Percentiles rank a stretch among this genome's conserved stretches.
Evolutionary conservation across 2,797 vertebrate genomes (phyloP).

Genomic region (Caiman crocodilus): DNA sequence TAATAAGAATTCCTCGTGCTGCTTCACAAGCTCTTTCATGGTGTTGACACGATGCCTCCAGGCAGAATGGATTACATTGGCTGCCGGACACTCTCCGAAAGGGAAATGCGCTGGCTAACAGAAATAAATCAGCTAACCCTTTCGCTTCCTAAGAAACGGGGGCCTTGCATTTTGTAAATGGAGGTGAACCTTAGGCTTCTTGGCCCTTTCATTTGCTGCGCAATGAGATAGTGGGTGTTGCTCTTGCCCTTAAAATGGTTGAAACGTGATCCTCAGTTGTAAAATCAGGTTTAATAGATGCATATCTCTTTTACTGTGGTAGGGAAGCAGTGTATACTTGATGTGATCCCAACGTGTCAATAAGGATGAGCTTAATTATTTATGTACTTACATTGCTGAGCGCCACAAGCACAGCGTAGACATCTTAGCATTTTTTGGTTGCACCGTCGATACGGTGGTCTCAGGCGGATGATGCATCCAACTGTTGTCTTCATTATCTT

Average conservation of each 20-base stretch:
- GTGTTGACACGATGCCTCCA: neutral
- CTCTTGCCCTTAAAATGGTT: neutral
- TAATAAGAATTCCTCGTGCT: conserved; percentile 18
- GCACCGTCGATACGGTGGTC: accelerated
- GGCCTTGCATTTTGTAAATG: neutral
- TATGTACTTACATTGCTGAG: neutral
- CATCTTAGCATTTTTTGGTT: conserved; percentile 22
- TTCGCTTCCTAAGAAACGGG: neutral
- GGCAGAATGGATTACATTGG: neutral
- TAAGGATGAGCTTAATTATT: neutral
- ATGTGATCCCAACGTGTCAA: accelerated
- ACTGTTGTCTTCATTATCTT: neutral
- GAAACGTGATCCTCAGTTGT: neutral
- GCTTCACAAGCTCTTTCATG: neutral
- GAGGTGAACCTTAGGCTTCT: neutral
- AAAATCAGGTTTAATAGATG: neutral
- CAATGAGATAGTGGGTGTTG: neutral
- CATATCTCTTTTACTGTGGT: accelerated
- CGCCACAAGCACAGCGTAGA: neutral
- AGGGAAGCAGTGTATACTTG: neutral
- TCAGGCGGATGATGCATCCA: neutral
- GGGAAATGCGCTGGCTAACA: neutral
- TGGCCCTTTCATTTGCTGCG: accelerated
- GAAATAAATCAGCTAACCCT: accelerated
- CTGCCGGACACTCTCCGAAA: neutral